Base-by-base conservation (phyloP, 2,888 invertebrate genomes). In the Campaea margaritaria region DNA sequence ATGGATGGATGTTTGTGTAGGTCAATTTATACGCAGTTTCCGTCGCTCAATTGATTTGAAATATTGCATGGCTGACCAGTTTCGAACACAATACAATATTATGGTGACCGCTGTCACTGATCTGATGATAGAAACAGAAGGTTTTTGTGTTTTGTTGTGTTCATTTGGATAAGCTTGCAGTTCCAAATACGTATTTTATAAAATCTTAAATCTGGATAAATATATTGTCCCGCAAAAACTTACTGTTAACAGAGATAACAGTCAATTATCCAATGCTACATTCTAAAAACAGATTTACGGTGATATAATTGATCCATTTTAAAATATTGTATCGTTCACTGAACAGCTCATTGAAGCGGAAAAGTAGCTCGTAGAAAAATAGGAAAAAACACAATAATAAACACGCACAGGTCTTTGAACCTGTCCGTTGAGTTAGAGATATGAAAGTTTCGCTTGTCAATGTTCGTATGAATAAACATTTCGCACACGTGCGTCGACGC, bases 331-430 rank as follows among this genome's bases (percentile, higher is more conserved):
- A 45, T 14, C 14, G 45, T 45, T 14, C 28, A 31, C 14, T 14
- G 45, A 31, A 13, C 31, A 45, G 31, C 31, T 1, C 9, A 45
- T 9, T 45, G 27, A 11, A 45, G 45, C 14, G 45, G 31, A 45
- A 31, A 28, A 45, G 13, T 14, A 12, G 8, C 8, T 11, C 13
- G 8, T n/a, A 28, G 3, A 27, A 45, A 27, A 31, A 31, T n/a
- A 45, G 28, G 11, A 8, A 31, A 45, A 31, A 31, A 31, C 31
- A 7, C 31, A 45, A 31, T 27, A 31, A 31, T 45, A 45, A 31
- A 10, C 45, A 45, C 45, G 45, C 14, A 14, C 14, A 45, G 45
- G 45, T 45, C 45, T 45, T 45, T 45, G 45, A 45, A 45, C 45
- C 11, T 9, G 8, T n/a, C n/a, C 2, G 34, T 36, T 28, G 8